A percentile compares a stretch with the other conserved stretches of the same genome.
Conservation (phyloP, 2,888 invertebrate genomes). For the Ennomos quercinarius region DNA sequence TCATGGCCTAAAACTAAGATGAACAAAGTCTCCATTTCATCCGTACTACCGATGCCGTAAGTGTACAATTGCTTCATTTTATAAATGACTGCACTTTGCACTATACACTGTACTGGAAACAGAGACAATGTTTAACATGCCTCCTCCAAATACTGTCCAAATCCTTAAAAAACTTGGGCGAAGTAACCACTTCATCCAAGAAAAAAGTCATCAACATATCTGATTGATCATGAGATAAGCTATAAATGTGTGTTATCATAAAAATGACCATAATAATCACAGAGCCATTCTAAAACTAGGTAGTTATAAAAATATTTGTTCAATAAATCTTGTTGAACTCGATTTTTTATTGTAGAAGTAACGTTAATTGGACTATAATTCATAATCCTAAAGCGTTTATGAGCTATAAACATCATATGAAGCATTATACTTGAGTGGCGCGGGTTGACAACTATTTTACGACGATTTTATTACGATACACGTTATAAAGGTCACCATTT, state of each 20-base stretch:
- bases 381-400: conserved; percentile 42
- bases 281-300: conserved; percentile 31
- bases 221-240: conserved; percentile 16
- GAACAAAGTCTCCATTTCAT: no score
- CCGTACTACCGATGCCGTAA: no score
- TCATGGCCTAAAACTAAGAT: no score
- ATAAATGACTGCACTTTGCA: no score
- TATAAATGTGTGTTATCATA: conserved; percentile 32
- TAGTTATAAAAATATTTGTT: conserved; percentile 41
- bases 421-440: conserved; percentile 37
- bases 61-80: no score
- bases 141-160: no score
- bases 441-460: conserved; percentile 44
- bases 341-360: conserved; percentile 38
- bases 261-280: conserved; percentile 37
- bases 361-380: conserved; percentile 43
- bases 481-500: conserved; percentile 39
- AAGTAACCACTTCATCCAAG: not conserved
- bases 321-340: conserved; percentile 41
- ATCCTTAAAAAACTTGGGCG: no score
- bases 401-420: conserved; percentile 41
- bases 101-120: no score
- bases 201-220: conserved; percentile 21
- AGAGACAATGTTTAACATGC: no score
- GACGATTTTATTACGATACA: conserved; percentile 41